Conservation (phyloP, 2,797 vertebrate genomes). For the Phrynocephalus vlangalii region DNA sequence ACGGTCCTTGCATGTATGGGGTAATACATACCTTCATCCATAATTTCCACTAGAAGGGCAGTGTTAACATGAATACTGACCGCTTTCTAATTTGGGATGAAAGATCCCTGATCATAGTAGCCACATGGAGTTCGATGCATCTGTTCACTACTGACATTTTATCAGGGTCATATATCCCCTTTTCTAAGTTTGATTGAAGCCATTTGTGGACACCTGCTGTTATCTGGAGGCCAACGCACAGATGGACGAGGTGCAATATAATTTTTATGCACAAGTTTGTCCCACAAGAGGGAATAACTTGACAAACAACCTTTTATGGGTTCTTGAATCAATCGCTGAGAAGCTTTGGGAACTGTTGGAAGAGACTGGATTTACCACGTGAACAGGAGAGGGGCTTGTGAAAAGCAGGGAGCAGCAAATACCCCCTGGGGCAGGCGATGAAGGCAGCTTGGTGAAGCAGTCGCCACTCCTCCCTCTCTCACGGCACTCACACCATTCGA, state of each 20-base stretch:
- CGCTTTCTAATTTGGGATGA: background rate
- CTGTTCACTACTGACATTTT: fast-evolving
- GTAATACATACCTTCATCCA: background rate
- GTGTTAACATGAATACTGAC: background rate
- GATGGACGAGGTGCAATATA: conserved; percentile 11
- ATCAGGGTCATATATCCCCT: fast-evolving
- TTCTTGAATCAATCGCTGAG: conserved; percentile 63
- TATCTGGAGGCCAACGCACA: background rate
- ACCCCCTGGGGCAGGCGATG: conserved; percentile 51
- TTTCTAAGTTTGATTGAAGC: too few species aligned
- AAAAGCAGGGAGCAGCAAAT: conserved; percentile 63
- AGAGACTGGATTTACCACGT: conserved; percentile 69
- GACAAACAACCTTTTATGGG: conserved; percentile 48
- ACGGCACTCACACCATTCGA: conserved; percentile 31
- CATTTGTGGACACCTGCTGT: fast-evolving
- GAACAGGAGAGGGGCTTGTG: conserved; percentile 56
- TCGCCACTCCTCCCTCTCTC: conserved; percentile 19
- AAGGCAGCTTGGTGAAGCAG: conserved; percentile 47
- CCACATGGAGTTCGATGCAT: fast-evolving
- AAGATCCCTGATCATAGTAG: background rate
- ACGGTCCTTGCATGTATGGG: background rate
- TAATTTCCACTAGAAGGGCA: conserved; percentile 15
- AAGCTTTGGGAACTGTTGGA: conserved; percentile 57
- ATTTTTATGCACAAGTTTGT: background rate
- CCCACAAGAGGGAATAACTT: conserved; percentile 38